Percentiles rank a stretch among this genome's conserved stretches.
phyloP scores from a whole-genome alignment of 2,113 vertebrate genomes.

The Epinephelus cyanopodus region DNA sequence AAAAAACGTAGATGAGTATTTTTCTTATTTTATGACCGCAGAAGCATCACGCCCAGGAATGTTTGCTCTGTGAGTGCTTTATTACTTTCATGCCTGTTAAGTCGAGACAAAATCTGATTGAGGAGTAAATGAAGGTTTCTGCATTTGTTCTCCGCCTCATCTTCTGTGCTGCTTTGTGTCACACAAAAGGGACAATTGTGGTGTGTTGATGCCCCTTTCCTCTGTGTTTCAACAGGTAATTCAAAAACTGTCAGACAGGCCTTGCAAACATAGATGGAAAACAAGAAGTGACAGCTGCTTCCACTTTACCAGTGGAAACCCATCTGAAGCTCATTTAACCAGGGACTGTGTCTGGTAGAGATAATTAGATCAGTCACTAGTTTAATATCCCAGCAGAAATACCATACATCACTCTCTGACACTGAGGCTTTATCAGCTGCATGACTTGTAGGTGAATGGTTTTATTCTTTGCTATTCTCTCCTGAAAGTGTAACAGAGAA shows the following conservation, averaged over 20 bases:
- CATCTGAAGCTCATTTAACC: constrained; percentile 31
- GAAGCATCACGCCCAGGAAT: not conserved
- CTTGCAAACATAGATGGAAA: not conserved
- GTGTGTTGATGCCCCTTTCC: not conserved
- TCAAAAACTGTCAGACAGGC: not conserved
- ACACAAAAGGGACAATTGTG: not conserved
- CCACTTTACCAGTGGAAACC: constrained; percentile 39
- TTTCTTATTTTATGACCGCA: not conserved
- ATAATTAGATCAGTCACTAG: constrained; percentile 39
- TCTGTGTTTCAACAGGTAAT: constrained; percentile 9
- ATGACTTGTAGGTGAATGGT: not conserved
- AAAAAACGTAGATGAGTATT: not conserved
- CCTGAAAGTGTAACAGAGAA: not conserved
- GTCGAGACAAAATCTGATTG: not conserved
- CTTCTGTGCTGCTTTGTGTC: not conserved
- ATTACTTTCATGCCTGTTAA: not conserved
- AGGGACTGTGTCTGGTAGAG: constrained; percentile 11
- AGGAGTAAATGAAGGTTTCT: not conserved
- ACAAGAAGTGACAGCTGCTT: constrained; percentile 32
- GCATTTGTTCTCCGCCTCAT: not conserved
- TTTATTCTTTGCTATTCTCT: not conserved
- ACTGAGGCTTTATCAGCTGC: not conserved
- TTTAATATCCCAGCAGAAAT: constrained; percentile 31
- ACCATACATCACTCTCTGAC: constrained; percentile 39
- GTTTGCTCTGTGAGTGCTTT: not conserved